Evolutionary conservation across 2,113 vertebrate genomes (phyloP).

Genomic region (Pyrgilauda ruficollis): DNA sequence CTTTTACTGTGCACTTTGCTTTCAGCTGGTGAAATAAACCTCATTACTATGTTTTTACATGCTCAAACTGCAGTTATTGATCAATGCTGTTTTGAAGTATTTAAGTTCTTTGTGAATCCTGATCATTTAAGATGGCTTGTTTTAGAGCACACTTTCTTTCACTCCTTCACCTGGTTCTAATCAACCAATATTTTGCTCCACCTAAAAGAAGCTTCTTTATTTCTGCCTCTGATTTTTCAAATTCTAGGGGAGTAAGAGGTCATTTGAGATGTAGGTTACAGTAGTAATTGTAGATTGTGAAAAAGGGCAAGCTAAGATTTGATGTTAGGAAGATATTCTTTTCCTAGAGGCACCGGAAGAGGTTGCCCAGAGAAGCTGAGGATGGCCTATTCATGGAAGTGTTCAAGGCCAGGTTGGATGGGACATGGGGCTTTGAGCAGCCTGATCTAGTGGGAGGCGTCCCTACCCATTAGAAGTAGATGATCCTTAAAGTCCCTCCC

Average conservation of each 20-base stretch:
- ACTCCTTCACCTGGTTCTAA: not conserved
- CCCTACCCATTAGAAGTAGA: not conserved
- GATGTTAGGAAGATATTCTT: not conserved
- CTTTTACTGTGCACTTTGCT: not conserved
- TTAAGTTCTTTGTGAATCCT: not conserved
- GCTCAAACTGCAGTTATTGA: not conserved
- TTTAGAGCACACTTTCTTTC: not conserved
- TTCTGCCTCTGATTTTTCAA: not conserved
- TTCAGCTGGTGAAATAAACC: not conserved
- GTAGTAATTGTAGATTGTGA: not conserved
- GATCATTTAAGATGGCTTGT: not conserved
- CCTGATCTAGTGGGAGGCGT: not conserved
- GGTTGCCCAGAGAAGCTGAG: not conserved
- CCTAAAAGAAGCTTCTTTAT: not conserved
- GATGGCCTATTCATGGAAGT: not conserved
- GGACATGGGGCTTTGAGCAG: not conserved
- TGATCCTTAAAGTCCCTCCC: not conserved
- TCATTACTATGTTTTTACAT: not conserved
- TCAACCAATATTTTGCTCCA: not conserved
- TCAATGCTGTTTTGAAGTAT: not conserved
- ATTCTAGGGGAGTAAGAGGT: not conserved
- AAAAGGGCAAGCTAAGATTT: not conserved
- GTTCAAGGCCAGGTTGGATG: not conserved
- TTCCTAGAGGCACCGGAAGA: not conserved
- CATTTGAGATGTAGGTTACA: not conserved